Percentiles rank a stretch among this genome's conserved stretches.
Evolutionary conservation across 2,797 vertebrate genomes (phyloP).

Genomic region (Enteromius thamalakanensis): DNA sequence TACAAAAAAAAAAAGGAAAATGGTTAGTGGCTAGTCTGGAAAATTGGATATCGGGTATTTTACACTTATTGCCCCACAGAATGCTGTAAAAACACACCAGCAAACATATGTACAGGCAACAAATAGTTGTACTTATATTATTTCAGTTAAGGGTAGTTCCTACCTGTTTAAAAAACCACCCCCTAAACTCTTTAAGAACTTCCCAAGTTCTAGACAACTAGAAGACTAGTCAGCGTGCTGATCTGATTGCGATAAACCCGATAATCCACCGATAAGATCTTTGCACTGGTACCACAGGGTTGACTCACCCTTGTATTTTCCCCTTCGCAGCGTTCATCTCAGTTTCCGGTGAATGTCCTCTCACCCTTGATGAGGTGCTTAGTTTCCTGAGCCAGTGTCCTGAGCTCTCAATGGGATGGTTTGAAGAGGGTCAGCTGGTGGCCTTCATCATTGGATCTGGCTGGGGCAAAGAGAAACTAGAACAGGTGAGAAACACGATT

Average conservation of each 20-base stretch:
- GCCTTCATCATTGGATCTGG: slow-evolving; percentile 83
- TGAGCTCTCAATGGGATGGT: slow-evolving; percentile 82
- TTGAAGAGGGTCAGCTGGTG: slow-evolving; percentile 81
- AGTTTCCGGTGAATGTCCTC: slow-evolving; percentile 81
- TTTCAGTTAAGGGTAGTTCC: not conserved
- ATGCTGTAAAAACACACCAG: not conserved
- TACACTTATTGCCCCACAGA: not conserved
- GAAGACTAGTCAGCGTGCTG: slow-evolving; percentile 10
- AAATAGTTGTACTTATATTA: not conserved
- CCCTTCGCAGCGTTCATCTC: slow-evolving; percentile 76
- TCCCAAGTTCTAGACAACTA: slow-evolving; percentile 13
- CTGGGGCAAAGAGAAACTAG: slow-evolving; percentile 80
- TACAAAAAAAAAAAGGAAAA: not conserved
- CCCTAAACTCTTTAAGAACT: not conserved
- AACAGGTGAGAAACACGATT: slow-evolving; percentile 68
- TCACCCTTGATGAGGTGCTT: slow-evolving; percentile 79
- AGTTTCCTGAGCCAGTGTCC: slow-evolving; percentile 79
- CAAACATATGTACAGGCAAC: not conserved
- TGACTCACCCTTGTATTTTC: slow-evolving; percentile 27
- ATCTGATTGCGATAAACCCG: slow-evolving; percentile 17
- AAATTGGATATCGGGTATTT: not conserved
- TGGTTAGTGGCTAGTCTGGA: not conserved
- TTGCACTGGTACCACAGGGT: slow-evolving; percentile 18
- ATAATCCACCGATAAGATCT: slow-evolving; percentile 36
- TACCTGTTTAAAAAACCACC: not conserved